Conservation (phyloP, 2,113 vertebrate genomes). For the Podilymbus podiceps region DNA sequence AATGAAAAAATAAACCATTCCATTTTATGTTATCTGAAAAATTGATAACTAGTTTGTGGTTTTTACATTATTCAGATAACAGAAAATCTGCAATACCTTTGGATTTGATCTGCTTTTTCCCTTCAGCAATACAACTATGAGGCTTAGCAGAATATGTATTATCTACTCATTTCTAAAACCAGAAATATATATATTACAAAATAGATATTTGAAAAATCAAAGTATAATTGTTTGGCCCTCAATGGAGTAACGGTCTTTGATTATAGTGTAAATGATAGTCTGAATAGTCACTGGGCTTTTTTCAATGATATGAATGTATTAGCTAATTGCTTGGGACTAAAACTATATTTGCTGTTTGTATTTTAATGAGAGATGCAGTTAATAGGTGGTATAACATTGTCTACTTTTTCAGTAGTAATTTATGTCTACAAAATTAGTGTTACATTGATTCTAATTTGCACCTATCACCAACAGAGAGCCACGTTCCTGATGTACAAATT, state of each 20-base stretch:
- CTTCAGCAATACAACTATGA: neutral
- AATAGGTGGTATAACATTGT: neutral
- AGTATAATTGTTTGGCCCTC: neutral
- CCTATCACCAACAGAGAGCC: neutral
- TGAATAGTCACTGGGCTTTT: neutral
- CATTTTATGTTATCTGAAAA: conserved; percentile 53
- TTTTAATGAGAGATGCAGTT: neutral
- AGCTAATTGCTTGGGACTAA: neutral
- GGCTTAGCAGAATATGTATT: neutral
- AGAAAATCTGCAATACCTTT: neutral
- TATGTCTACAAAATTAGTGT: neutral
- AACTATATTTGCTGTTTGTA: neutral
- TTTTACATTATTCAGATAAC: conserved; percentile 45
- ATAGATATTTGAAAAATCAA: neutral
- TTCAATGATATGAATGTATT: neutral
- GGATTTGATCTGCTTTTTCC: neutral
- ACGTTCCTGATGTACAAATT: neutral
- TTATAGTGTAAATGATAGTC: neutral
- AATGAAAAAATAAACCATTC: conserved; percentile 49
- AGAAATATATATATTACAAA: neutral
- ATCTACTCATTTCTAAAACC: neutral
- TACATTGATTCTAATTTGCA: conserved; percentile 15
- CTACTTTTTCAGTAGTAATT: neutral
- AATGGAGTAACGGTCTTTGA: neutral
- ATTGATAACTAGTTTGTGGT: conserved; percentile 36